Conservation (phyloP, 2,113 vertebrate genomes). For the Hyperopisus bebe region DNA sequence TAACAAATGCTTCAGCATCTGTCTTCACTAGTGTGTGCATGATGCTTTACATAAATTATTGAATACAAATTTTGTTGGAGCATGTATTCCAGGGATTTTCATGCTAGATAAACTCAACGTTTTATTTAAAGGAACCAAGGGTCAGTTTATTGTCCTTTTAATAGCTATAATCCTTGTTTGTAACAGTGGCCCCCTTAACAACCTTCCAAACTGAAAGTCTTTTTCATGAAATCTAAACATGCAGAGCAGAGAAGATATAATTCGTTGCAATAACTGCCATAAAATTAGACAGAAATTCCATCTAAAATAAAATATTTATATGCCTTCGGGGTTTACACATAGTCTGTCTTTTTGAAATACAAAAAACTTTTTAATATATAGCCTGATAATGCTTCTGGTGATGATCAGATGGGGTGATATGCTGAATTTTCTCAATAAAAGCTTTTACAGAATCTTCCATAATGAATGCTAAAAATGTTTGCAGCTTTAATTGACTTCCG, state of each 20-base stretch:
- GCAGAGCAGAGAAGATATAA: not conserved
- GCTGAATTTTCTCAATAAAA: not conserved
- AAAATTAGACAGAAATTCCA: not conserved
- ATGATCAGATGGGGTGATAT: not conserved
- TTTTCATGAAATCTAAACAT: not conserved
- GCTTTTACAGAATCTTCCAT: not conserved
- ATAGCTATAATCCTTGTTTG: not conserved
- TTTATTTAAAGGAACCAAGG: constrained; percentile 13
- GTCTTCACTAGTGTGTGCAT: constrained; percentile 33
- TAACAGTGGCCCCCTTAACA: not conserved
- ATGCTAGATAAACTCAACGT: not conserved
- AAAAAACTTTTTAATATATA: not conserved
- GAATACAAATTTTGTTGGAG: constrained; percentile 21
- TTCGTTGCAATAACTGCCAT: not conserved
- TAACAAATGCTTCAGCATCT: constrained; percentile 45
- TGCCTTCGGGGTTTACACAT: not conserved
- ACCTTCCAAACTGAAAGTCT: not conserved
- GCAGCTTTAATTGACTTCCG: constrained; percentile 5
- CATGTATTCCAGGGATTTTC: constrained; percentile 4
- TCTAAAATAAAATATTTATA: not conserved
- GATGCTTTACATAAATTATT: constrained; percentile 31
- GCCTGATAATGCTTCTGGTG: not conserved
- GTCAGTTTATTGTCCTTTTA: constrained; percentile 19
- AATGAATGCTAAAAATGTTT: not conserved
- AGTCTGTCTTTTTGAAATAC: not conserved